These are phyloP conservation scores for Scalopus aquaticus DNA, from an alignment of 2,113 vertebrate genomes.

Conservation along the genomic window DNA sequence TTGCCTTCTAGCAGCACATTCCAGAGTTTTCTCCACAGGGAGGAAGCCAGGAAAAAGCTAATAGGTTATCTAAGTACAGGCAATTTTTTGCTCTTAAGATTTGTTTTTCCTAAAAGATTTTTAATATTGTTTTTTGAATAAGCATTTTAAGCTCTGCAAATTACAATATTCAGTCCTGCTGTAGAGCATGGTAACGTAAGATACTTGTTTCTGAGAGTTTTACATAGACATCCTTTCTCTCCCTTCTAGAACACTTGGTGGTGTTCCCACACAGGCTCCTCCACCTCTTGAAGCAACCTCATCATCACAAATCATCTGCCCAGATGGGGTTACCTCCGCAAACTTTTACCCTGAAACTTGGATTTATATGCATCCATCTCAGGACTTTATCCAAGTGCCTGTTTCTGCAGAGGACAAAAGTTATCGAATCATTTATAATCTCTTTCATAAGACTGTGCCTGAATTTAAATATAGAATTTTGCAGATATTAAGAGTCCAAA, in stretches of 20 bases:
- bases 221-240: not conserved
- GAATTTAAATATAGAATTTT: conserved; percentile 98
- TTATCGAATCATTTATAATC: conserved; percentile 97
- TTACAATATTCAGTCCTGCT: not conserved
- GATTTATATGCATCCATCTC: conserved; percentile 94
- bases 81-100: not conserved
- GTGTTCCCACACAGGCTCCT: conserved; percentile 81
- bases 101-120: not conserved
- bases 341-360: conserved; percentile 97
- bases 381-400: conserved; percentile 98
- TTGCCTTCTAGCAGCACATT: conserved; percentile 38
- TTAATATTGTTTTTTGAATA: not conserved
- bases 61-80: not conserved
- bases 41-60: not conserved
- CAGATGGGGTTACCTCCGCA: conserved; percentile 86
- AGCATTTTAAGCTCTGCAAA: not conserved
- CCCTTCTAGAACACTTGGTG: conserved; percentile 85
- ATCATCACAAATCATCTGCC: conserved; percentile 85
- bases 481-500: conserved; percentile 97
- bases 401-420: conserved; percentile 96
- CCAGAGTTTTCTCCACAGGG: conserved; percentile 33
- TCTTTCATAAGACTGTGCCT: conserved; percentile 99
- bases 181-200: not conserved
- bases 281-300: conserved; percentile 79
- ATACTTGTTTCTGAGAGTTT: not conserved